Conservation (phyloP, 2,113 vertebrate genomes). For the Sturnira hondurensis region DNA sequence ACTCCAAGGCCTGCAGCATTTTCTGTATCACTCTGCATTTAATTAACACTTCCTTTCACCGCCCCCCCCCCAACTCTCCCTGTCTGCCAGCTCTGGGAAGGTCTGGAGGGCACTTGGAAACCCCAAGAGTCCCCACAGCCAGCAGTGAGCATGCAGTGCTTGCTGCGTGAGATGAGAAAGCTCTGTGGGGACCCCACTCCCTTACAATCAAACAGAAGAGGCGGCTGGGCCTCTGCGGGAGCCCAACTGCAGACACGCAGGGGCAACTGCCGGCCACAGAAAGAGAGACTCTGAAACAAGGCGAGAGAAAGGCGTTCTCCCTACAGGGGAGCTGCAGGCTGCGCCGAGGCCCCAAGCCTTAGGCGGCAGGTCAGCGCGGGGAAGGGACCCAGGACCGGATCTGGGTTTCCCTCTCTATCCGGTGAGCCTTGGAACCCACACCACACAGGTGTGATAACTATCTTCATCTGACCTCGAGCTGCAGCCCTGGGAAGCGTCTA, state of each 20-base stretch:
- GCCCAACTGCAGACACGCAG: not conserved
- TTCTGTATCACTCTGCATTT: not conserved
- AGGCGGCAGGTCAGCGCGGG: no score
- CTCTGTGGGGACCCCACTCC: not conserved
- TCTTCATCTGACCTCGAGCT: not conserved
- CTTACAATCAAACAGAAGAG: slow-evolving; percentile 2
- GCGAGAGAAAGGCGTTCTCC: not conserved
- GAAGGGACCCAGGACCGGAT: not conserved
- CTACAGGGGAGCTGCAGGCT: not conserved
- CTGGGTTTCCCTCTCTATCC: not conserved
- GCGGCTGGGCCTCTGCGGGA: not conserved
- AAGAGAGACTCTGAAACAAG: not conserved
- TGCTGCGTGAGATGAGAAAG: not conserved
- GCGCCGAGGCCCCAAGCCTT: not conserved
- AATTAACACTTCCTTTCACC: not conserved
- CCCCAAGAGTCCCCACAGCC: not conserved
- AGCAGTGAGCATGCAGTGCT: not conserved
- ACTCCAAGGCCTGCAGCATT: not conserved
- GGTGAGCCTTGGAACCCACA: not conserved
- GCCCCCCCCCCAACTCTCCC: no score
- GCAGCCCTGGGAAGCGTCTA: not conserved
- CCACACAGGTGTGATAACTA: not conserved
- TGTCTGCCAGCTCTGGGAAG: not conserved
- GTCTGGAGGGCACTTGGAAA: not conserved
- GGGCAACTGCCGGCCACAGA: not conserved